Conservation (phyloP, 2,113 vertebrate species). For the Brachionichthys hirsutus region DNA sequence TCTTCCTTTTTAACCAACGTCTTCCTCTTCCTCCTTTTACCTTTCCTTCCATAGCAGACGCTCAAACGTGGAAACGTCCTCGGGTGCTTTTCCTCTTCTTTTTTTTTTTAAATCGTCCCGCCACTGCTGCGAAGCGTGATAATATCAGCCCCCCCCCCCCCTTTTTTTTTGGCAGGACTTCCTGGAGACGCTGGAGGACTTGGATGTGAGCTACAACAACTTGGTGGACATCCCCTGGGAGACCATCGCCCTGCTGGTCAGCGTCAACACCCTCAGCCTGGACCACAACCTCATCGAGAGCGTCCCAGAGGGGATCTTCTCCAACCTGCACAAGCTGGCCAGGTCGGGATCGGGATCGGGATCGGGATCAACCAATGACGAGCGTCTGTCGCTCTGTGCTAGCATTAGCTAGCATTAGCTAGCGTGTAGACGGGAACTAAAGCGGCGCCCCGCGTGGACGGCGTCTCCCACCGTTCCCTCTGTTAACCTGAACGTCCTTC, state of each 20-base stretch:
- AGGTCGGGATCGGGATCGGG: conserved; percentile 41
- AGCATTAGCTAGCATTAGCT: too few relatives aligned
- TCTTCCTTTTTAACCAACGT: neutral
- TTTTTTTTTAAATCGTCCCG: too few relatives aligned
- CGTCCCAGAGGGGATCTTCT: conserved; percentile 83
- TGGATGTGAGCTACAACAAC: conserved; percentile 85
- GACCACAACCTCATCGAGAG: conserved; percentile 84
- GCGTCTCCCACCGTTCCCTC: too few relatives aligned
- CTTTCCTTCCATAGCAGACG: neutral
- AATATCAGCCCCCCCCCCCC: too few relatives aligned
- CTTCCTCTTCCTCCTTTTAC: neutral
- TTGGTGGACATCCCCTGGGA: conserved; percentile 81
- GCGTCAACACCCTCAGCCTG: conserved; percentile 82
- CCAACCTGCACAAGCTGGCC: conserved; percentile 83
- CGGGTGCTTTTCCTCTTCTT: neutral
- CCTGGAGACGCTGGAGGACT: conserved; percentile 81
- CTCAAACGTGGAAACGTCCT: neutral
- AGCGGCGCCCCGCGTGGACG: too few relatives aligned
- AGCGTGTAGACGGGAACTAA: too few relatives aligned
- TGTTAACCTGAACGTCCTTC: too few relatives aligned
- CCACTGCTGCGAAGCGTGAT: too few relatives aligned
- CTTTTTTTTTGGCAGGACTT: conserved; percentile 79
- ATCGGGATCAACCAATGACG: too few relatives aligned
- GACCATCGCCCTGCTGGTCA: conserved; percentile 75
- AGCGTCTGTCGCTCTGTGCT: too few relatives aligned